Conservation (phyloP, 2,888 invertebrate species). For the Heteromurus nitidus region DNA sequence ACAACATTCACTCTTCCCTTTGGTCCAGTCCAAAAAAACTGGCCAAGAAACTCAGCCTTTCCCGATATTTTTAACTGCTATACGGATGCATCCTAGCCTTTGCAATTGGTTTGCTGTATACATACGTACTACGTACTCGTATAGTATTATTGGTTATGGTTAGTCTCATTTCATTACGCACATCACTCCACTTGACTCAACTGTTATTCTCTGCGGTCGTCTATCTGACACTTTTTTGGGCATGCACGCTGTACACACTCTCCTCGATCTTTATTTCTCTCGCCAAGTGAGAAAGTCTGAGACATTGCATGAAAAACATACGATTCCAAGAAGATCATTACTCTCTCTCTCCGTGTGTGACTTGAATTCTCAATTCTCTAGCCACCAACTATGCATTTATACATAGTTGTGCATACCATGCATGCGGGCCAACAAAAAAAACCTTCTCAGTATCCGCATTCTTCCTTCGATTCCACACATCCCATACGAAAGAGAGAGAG, state of each 20-base stretch:
- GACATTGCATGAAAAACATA: conserved; percentile 28
- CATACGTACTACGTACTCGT: no score
- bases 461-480: neutral
- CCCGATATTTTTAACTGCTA: neutral
- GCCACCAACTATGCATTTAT: no score
- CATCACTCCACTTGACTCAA: conserved; percentile 48
- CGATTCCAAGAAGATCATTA: conserved; percentile 45
- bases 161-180: conserved; percentile 49
- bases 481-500: neutral
- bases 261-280: conserved; percentile 34
- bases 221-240: conserved; percentile 44
- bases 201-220: conserved; percentile 41
- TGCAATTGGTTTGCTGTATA: neutral
- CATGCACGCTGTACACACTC: conserved; percentile 3
- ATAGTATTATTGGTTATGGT: conserved; percentile 33
- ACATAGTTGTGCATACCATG: no score
- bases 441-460: conserved; percentile 27
- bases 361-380: conserved; percentile 56
- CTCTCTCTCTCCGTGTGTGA: conserved; percentile 49
- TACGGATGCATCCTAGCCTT: neutral
- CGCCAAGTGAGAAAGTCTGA: conserved; percentile 30
- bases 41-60: neutral
- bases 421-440: neutral
- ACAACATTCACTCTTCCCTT: neutral
- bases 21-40: neutral